phyloP scores from a whole-genome alignment of 1,140 invertebrate species.

The Tetragonula clypearis region DNA sequence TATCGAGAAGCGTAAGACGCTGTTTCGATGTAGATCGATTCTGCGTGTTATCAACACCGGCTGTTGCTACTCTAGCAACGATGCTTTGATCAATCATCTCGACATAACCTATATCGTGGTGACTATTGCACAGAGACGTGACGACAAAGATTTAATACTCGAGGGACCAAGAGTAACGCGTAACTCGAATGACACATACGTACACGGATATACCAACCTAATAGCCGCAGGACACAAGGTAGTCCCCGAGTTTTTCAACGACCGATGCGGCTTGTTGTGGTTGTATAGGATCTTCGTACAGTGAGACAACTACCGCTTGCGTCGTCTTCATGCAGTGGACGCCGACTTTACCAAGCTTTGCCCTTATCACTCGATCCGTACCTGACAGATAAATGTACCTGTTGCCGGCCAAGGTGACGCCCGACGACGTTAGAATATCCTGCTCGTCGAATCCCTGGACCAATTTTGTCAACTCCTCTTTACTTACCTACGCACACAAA shows the following conservation, averaged over 20 bases:
- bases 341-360: slow-evolving; percentile 94
- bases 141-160: neutral
- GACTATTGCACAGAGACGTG: neutral
- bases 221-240: slow-evolving; percentile 96
- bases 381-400: slow-evolving; percentile 96
- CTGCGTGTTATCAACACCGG: too few species aligned
- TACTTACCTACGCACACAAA: slow-evolving; percentile 87
- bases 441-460: slow-evolving; percentile 93
- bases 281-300: slow-evolving; percentile 97
- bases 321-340: slow-evolving; percentile 97
- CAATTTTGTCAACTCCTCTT: slow-evolving; percentile 93
- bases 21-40: neutral
- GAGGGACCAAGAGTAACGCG: neutral
- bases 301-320: slow-evolving; percentile 95
- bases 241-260: slow-evolving; percentile 97
- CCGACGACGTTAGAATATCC: slow-evolving; percentile 91
- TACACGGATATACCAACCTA: slow-evolving; percentile 82
- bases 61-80: neutral
- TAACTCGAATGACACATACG: slow-evolving; percentile 2
- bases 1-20: neutral
- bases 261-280: slow-evolving; percentile 96
- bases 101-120: neutral
- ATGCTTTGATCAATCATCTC: neutral
- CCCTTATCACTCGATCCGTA: slow-evolving; percentile 94
- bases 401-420: slow-evolving; percentile 93